Conservation (phyloP, 2,113 vertebrate species). For the Heliornis fulica region DNA sequence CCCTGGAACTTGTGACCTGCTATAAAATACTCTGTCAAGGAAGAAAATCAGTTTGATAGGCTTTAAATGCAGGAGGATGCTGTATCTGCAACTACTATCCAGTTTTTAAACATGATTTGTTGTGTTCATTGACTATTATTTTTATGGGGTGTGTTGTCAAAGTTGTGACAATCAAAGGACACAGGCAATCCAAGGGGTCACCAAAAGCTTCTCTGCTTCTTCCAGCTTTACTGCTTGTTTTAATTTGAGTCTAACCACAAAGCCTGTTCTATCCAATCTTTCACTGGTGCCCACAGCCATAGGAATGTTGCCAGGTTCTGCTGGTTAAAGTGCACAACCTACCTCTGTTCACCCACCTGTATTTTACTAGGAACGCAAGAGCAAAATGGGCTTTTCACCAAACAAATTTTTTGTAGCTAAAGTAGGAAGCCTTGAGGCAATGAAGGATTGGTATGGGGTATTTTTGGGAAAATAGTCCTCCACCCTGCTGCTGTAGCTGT, state of each 20-base stretch:
- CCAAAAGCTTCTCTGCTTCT: neutral
- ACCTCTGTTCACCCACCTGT: rapidly evolving
- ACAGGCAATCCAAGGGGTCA: neutral
- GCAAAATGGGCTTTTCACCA: neutral
- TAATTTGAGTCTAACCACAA: neutral
- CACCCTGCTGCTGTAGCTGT: neutral
- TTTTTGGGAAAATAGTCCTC: neutral
- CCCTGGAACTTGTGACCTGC: neutral
- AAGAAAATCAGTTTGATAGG: neutral
- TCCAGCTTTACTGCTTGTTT: neutral
- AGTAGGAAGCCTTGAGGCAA: neutral
- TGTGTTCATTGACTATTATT: neutral
- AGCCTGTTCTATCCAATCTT: neutral
- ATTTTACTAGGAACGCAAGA: neutral
- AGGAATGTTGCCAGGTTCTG: neutral
- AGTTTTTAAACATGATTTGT: neutral
- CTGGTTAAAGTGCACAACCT: neutral
- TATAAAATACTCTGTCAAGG: neutral
- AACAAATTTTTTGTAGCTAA: neutral
- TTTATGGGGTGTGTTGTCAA: neutral
- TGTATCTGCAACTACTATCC: neutral
- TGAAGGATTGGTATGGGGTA: neutral
- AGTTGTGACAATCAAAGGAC: neutral
- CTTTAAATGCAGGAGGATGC: neutral
- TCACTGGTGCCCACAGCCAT: neutral